Conservation (phyloP, 2,888 invertebrate species). For the Rhingia campestris region DNA sequence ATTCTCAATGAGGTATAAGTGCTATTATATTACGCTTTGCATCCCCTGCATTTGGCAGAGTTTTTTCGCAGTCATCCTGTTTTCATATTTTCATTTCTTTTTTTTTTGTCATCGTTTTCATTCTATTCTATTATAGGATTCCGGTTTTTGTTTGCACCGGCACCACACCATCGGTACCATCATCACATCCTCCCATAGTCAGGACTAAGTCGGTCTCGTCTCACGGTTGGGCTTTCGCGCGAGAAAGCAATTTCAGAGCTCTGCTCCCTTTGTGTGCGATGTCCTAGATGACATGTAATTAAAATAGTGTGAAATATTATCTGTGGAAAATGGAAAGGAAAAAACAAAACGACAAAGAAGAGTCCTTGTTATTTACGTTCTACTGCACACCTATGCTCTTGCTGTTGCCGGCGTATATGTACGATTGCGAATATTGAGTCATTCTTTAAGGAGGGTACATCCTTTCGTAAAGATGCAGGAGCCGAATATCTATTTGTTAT, state of each 20-base stretch:
- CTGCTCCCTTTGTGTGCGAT: constrained; percentile 61
- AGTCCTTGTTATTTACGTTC: constrained; percentile 71
- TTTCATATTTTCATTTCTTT: constrained; percentile 47
- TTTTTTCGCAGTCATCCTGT: constrained; percentile 53
- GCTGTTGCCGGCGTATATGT: constrained; percentile 12
- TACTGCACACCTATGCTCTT: constrained; percentile 59
- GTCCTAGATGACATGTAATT: constrained; percentile 74
- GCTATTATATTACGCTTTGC: constrained; percentile 68
- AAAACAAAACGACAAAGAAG: constrained; percentile 27
- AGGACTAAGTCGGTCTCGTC: constrained; percentile 59
- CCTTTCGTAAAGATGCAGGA: neutral
- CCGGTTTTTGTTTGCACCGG: constrained; percentile 52
- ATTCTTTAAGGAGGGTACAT: constrained; percentile 24
- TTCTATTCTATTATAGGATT: constrained; percentile 69
- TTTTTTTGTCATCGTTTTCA: constrained; percentile 47
- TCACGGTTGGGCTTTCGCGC: constrained; percentile 25
- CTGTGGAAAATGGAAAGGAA: constrained; percentile 55
- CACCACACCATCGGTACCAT: neutral
- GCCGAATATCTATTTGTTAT: constrained; percentile 52
- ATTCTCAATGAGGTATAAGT: constrained; percentile 60
- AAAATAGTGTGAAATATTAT: constrained; percentile 74
- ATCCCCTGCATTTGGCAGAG: constrained; percentile 54
- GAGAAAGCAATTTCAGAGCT: constrained; percentile 70
- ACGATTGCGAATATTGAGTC: constrained; percentile 36
- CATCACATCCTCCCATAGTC: neutral